Evolutionary conservation across 2,888 invertebrate species (phyloP).

Genomic region (Drosophila atroscutellata): DNA sequence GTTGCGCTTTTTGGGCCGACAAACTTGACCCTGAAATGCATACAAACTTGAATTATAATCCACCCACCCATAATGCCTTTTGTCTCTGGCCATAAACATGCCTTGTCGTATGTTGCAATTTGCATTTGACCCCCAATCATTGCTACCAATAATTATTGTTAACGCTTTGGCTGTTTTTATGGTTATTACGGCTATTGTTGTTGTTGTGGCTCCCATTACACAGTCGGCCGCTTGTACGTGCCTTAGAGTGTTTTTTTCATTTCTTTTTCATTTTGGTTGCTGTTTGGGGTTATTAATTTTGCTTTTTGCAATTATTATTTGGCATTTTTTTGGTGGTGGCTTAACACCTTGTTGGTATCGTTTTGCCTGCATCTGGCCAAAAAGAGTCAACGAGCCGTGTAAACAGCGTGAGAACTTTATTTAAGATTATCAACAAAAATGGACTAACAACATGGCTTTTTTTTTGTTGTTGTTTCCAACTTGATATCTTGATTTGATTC

Average conservation of each 20-base stretch:
- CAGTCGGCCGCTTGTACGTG: slow-evolving; percentile 53
- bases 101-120: slow-evolving; percentile 63
- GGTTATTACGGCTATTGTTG: slow-evolving; percentile 5
- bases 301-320: slow-evolving; percentile 43
- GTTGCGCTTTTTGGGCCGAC: slow-evolving; percentile 20
- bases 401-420: slow-evolving; percentile 82
- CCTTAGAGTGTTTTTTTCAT: slow-evolving; percentile 43
- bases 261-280: not conserved
- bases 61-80: slow-evolving; percentile 28
- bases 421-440: slow-evolving; percentile 66
- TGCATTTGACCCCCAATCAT: slow-evolving; percentile 73
- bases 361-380: slow-evolving; percentile 51
- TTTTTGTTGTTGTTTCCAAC: not conserved
- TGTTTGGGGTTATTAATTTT: slow-evolving; percentile 42
- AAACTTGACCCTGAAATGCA: slow-evolving; percentile 63
- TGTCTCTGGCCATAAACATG: slow-evolving; percentile 25
- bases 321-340: slow-evolving; percentile 40
- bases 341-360: slow-evolving; percentile 61
- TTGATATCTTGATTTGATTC: slow-evolving; percentile 51
- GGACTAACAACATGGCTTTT: slow-evolving; percentile 11
- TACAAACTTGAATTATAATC: slow-evolving; percentile 31
- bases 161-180: not conserved
- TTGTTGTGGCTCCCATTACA: slow-evolving; percentile 52
- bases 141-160: slow-evolving; percentile 47
- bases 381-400: slow-evolving; percentile 76